Percentiles rank a stretch among this genome's conserved stretches.
phyloP scores from a whole-genome alignment of 1,140 invertebrate species.

The Zaprionus davidi region DNA sequence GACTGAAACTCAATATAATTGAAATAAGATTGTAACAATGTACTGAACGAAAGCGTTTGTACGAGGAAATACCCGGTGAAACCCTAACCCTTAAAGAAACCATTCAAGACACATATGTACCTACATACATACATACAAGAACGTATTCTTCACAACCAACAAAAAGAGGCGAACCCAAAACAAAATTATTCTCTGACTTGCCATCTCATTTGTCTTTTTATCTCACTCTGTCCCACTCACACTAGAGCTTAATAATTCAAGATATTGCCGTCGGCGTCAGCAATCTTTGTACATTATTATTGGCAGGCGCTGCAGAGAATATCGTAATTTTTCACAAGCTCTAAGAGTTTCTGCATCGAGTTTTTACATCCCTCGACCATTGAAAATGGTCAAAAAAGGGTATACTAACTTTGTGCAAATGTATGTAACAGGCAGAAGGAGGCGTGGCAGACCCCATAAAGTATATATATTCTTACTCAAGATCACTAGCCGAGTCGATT shows the following conservation, averaged over 20 bases:
- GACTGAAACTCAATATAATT: constrained; percentile 75
- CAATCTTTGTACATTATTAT: not conserved
- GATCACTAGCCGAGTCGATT: too few relatives aligned
- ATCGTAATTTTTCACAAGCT: not conserved
- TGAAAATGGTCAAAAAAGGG: too few relatives aligned
- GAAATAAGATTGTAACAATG: constrained; percentile 79
- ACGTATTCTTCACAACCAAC: not conserved
- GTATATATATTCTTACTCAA: too few relatives aligned
- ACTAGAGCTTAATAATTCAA: too few relatives aligned
- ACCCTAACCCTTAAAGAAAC: not conserved
- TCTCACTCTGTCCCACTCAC: not conserved
- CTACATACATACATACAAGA: not conserved
- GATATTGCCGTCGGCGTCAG: not conserved
- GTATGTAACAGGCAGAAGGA: too few relatives aligned
- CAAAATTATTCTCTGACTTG: not conserved
- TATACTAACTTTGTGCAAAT: too few relatives aligned
- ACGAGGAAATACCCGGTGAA: not conserved
- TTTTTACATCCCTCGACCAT: too few relatives aligned
- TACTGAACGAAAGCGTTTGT: constrained; percentile 48
- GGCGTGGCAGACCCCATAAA: too few relatives aligned
- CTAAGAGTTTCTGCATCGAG: too few relatives aligned
- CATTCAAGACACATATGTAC: not conserved
- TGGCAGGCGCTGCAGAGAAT: not conserved
- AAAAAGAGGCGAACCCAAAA: not conserved
- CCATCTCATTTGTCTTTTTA: not conserved